These are phyloP conservation scores for Palythoa grandis DNA, from an alignment of 92 coral and sea anemone genomes.

Conservation along the genomic window DNA sequence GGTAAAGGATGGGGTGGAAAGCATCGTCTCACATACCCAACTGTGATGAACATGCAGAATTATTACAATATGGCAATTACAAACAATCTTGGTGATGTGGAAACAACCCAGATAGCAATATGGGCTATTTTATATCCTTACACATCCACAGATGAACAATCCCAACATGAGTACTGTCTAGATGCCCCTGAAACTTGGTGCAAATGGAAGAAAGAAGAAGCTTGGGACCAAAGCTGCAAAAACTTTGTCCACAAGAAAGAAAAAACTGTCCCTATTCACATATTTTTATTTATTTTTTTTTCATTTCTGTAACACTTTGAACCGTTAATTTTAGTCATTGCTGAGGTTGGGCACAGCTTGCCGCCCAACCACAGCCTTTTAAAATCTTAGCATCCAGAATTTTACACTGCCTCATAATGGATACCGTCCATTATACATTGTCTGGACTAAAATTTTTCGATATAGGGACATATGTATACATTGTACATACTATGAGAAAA, in stretches of 20 bases:
- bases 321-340: too few relatives aligned
- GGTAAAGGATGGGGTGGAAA: constrained; percentile 11
- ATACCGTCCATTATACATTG: background rate
- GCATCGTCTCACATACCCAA: background rate
- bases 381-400: background rate
- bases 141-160: constrained; percentile 27
- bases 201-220: background rate
- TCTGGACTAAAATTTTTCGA: background rate
- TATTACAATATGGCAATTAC: background rate
- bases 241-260: constrained; percentile 2
- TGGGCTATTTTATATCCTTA: background rate
- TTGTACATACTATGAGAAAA: background rate
- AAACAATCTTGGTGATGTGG: constrained; percentile 11
- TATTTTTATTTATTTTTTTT: too few relatives aligned
- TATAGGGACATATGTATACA: background rate
- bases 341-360: too few relatives aligned
- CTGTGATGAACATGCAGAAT: background rate
- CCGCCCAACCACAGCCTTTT: background rate
- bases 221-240: background rate
- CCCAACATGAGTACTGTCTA: constrained; percentile 9
- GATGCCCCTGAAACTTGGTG: constrained; percentile 11
- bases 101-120: background rate
- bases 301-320: too few relatives aligned
- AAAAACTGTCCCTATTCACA: too few relatives aligned
- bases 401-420: background rate